Percentiles rank a stretch among this genome's conserved stretches.
These are phyloP conservation scores for Paramormyrops kingsleyae DNA, from an alignment of 2,113 vertebrate species.

Conservation along the genomic window DNA sequence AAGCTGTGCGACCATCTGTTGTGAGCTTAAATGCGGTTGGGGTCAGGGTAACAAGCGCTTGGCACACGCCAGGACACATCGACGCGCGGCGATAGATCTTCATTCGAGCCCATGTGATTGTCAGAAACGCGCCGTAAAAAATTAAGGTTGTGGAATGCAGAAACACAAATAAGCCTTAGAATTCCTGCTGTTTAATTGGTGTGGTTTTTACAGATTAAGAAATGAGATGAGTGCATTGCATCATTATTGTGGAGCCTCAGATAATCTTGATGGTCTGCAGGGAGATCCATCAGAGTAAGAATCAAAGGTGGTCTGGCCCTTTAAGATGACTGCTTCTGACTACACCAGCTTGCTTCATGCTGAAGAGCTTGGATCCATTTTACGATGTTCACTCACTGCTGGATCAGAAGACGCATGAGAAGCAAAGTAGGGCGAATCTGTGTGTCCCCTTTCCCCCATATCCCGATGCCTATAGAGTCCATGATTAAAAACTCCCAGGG, in stretches of 20 bases:
- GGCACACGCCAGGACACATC: not conserved
- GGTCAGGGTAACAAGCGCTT: not conserved
- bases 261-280: not conserved
- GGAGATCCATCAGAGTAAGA: not conserved
- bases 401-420: not conserved
- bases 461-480: constrained; percentile 13
- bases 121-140: not conserved
- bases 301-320: not conserved
- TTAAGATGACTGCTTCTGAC: not conserved
- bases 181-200: not conserved
- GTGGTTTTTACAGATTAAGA: not conserved
- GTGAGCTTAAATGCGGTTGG: not conserved
- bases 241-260: not conserved
- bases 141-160: not conserved
- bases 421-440: not conserved
- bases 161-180: not conserved
- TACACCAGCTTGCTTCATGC: not conserved
- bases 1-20: constrained; percentile 2
- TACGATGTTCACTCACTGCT: not conserved
- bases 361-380: not conserved
- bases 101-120: not conserved
- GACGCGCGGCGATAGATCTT: not conserved
- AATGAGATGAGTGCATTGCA: not conserved
- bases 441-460: not conserved
- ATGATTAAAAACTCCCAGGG: not conserved